A percentile compares a stretch with the other conserved stretches of the same genome.
phyloP scores from a whole-genome alignment of 2,888 invertebrate species.

The Pollenia labialis region DNA sequence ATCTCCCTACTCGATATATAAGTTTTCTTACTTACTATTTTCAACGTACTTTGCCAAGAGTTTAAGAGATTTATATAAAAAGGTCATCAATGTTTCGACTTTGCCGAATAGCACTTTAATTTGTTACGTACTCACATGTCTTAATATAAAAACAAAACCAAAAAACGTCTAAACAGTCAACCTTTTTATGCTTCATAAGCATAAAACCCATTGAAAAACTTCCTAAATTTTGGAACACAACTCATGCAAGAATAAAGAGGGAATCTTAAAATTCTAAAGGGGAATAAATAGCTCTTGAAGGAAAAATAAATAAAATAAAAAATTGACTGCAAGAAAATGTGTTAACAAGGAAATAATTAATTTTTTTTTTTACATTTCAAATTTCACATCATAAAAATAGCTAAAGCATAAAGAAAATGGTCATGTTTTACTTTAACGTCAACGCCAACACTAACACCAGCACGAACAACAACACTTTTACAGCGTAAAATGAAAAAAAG shows the following conservation, averaged over 20 bases:
- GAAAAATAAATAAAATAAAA: slow-evolving; percentile 3
- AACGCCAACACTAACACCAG: slow-evolving; percentile 1
- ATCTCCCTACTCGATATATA: too few species aligned
- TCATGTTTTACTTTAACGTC: slow-evolving; percentile 52
- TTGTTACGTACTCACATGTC: slow-evolving; percentile 5
- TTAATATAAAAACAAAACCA: neutral
- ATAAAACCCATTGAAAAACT: slow-evolving; percentile 57
- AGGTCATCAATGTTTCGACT: too few species aligned
- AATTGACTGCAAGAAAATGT: slow-evolving; percentile 41
- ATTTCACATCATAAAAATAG: slow-evolving; percentile 42
- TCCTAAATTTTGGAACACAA: slow-evolving; percentile 46
- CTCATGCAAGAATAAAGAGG: neutral
- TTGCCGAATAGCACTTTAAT: neutral
- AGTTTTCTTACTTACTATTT: too few species aligned
- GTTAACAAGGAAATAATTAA: slow-evolving; percentile 64
- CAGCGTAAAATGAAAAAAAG: neutral
- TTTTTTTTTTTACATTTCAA: slow-evolving; percentile 30
- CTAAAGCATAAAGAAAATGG: slow-evolving; percentile 54
- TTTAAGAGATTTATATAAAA: too few species aligned
- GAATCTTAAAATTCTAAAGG: slow-evolving; percentile 1
- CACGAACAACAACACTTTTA: neutral
- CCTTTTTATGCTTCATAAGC: slow-evolving; percentile 67
- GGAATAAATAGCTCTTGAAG: neutral
- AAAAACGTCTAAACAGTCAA: slow-evolving; percentile 9
- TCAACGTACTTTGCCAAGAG: too few species aligned